Base-by-base conservation (phyloP, 2,113 vertebrate species). In the Leucoraja erinaceus region DNA sequence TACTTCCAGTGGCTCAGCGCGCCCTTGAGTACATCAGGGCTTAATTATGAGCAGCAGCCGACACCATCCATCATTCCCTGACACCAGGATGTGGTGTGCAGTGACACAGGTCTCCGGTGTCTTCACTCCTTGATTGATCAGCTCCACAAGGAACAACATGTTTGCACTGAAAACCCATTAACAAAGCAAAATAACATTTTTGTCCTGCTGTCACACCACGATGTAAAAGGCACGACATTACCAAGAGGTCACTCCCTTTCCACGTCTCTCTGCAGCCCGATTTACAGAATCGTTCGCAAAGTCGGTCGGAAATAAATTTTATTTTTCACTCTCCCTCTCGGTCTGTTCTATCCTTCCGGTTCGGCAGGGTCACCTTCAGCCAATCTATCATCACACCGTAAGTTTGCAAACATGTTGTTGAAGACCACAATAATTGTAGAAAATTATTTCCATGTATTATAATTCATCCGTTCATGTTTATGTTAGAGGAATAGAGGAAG, bases 381-480 rank as follows among this genome's bases (percentile, higher is more conserved):
- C 4, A 66, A 56, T n/a, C 3, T 28, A 70, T 59, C 3, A 28
- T 61, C 47, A 14, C 12, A 8, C 66, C 54, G 63, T 11, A 84
- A 33, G 33, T 5, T 14, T 18, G 59, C 5, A n/a, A 31, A 28
- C 28, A 88, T 63, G n/a, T 66, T 31, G 83, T 63, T 59, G 12
- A 31, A 63, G 28, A 66, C 5, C 28, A 14, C 14, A 86, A 90
- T 93, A 59, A 77, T 38, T 74, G 93, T 10, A 59, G 91, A 4
- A 94, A 93, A 93, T 93, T 84, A 93, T 18, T 66, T 7, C 79
- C 68, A 54, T 1, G 93, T 74, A 6, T 59, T 93, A 93, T 93
- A 47, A 0, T 47, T 47, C 38, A 47, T 47, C 38, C 1, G 38
- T 47, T 47, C 38, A 47, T 47, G 38, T 47, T 47, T 3, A 47